Percentiles rank a stretch among this genome's conserved stretches.
Evolutionary conservation across 2,888 invertebrate genomes (phyloP).

Genomic region (Andrena dorsata): DNA sequence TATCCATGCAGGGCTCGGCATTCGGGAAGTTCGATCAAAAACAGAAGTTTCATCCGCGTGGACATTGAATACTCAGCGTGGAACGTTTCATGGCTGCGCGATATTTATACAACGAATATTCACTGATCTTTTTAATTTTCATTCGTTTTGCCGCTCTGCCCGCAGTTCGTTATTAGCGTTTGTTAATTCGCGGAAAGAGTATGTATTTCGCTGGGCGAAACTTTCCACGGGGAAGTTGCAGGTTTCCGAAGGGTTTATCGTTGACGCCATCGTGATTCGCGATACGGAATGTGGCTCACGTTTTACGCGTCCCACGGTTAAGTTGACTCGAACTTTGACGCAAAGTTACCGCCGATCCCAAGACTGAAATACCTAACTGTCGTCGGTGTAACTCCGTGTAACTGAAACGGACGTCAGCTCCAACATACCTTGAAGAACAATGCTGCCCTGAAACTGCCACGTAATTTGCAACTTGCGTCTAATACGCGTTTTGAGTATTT

Average conservation of each 20-base stretch:
- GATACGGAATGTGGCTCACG: slow-evolving; percentile 45
- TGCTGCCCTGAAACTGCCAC: slow-evolving; percentile 56
- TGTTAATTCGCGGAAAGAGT: too few relatives aligned
- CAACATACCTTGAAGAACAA: slow-evolving; percentile 53
- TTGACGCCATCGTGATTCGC: slow-evolving; percentile 12
- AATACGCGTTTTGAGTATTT: slow-evolving; percentile 61
- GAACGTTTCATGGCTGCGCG: slow-evolving; percentile 43
- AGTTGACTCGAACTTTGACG: slow-evolving; percentile 56
- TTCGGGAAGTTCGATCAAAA: slow-evolving; percentile 37
- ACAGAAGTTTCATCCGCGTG: slow-evolving; percentile 1
- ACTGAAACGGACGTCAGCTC: slow-evolving; percentile 61
- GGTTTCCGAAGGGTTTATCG: background rate
- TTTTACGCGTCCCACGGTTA: slow-evolving; percentile 37
- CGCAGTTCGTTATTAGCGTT: too few relatives aligned
- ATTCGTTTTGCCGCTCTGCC: slow-evolving; percentile 23
- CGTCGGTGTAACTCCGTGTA: slow-evolving; percentile 47
- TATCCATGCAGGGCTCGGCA: slow-evolving; percentile 1
- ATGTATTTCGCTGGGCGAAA: too few relatives aligned
- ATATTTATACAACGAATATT: slow-evolving; percentile 43
- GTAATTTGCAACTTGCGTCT: slow-evolving; percentile 62
- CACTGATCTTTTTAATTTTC: slow-evolving; percentile 50
- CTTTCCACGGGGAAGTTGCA: background rate
- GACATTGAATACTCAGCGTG: slow-evolving; percentile 43
- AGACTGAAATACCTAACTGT: slow-evolving; percentile 56
- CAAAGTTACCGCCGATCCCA: slow-evolving; percentile 52